Percentiles rank a stretch among this genome's conserved stretches.
Conservation (phyloP, 92 coral and sea anemone genomes). For the Montipora capitata region DNA sequence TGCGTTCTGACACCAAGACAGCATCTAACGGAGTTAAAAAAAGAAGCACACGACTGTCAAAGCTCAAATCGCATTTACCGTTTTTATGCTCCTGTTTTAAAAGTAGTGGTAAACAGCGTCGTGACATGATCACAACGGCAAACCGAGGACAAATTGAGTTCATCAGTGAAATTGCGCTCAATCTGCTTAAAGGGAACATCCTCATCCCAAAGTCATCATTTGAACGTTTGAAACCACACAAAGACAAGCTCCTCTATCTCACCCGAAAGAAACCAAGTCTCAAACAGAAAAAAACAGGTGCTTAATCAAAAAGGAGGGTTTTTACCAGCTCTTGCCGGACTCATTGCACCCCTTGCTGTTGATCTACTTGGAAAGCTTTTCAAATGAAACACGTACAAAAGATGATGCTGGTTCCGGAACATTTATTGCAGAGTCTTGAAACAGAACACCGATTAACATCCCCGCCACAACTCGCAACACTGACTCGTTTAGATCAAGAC, state of each 20-base stretch:
- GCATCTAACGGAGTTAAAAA: too few relatives aligned
- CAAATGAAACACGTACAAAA: conserved; percentile 40
- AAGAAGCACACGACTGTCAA: not conserved
- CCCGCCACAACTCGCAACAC: conserved; percentile 18
- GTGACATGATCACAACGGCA: too few relatives aligned
- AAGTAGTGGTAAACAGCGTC: too few relatives aligned
- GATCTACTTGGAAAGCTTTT: conserved; percentile 21
- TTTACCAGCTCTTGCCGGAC: conserved; percentile 26
- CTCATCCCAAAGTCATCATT: too few relatives aligned
- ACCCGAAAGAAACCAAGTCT: conserved; percentile 14
- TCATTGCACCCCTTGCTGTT: conserved; percentile 33
- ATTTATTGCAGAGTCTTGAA: conserved; percentile 20
- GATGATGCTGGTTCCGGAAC: conserved; percentile 44
- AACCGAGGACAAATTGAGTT: too few relatives aligned
- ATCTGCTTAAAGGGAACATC: too few relatives aligned
- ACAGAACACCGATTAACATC: conserved; percentile 37
- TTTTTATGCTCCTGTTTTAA: too few relatives aligned
- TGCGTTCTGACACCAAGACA: not conserved
- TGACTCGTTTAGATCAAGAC: conserved; percentile 23
- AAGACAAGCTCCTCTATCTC: conserved; percentile 24
- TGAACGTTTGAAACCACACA: too few relatives aligned
- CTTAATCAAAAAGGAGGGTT: conserved; percentile 42
- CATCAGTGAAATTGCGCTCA: too few relatives aligned
- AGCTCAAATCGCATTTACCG: too few relatives aligned
- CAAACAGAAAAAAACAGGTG: conserved; percentile 14